phyloP scores from a whole-genome alignment of 2,888 invertebrate species.

The Pyrrhia umbra region DNA sequence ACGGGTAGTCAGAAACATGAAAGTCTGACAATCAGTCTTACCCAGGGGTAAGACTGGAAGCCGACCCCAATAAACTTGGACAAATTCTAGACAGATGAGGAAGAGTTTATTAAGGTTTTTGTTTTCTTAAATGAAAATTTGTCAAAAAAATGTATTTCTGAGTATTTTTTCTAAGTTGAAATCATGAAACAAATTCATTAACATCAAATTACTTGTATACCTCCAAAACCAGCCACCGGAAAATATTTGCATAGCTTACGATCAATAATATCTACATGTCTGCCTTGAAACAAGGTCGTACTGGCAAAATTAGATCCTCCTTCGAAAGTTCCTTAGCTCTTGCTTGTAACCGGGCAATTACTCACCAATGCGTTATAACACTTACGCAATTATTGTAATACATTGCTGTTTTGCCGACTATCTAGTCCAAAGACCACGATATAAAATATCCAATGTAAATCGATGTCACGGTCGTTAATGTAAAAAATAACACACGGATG shows the following conservation, averaged over 20 bases:
- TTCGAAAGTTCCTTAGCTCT: slow-evolving; percentile 43
- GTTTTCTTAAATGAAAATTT: too few species aligned
- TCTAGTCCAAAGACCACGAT: not conserved
- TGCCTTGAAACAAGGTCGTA: slow-evolving; percentile 34
- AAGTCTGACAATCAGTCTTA: too few species aligned
- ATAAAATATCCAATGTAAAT: slow-evolving; percentile 36
- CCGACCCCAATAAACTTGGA: too few species aligned
- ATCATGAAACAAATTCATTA: not conserved
- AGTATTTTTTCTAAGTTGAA: too few species aligned
- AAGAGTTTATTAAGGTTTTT: too few species aligned
- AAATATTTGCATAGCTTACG: slow-evolving; percentile 19
- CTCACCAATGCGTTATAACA: slow-evolving; percentile 15
- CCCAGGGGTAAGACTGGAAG: too few species aligned
- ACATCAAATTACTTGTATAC: slow-evolving; percentile 2
- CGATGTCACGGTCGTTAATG: slow-evolving; percentile 30
- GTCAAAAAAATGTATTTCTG: too few species aligned
- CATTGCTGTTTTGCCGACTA: slow-evolving; percentile 36
- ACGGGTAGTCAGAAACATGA: too few species aligned
- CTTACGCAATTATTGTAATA: slow-evolving; percentile 8
- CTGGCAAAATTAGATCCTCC: slow-evolving; percentile 50
- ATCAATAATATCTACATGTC: slow-evolving; percentile 4
- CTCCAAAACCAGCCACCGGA: not conserved
- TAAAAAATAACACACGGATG: slow-evolving; percentile 56
- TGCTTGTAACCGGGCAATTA: slow-evolving; percentile 38
- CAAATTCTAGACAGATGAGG: too few species aligned